These are phyloP conservation scores for Melipona beecheii DNA, from an alignment of 2,888 invertebrate species.

Conservation along the genomic window DNA sequence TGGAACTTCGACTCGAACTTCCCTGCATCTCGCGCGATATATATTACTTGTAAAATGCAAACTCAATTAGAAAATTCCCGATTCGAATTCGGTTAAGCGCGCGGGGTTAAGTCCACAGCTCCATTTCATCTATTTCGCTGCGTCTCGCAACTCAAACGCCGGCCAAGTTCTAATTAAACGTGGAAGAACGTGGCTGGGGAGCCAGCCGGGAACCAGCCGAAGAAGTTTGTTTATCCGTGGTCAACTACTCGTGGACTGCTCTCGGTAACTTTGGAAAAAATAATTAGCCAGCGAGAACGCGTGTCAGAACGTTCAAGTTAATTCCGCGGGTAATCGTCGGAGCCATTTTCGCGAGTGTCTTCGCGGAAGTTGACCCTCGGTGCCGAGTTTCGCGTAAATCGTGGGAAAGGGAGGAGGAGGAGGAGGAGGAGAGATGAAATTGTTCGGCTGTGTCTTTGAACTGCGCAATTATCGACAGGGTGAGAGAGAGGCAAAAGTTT, in stretches of 20 bases:
- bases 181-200: background rate
- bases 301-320: conserved; percentile 41
- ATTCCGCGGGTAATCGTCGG: conserved; percentile 44
- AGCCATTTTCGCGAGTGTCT: conserved; percentile 25
- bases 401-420: background rate
- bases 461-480: conserved; percentile 67
- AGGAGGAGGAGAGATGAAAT: conserved; percentile 22
- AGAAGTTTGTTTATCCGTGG: conserved; percentile 44
- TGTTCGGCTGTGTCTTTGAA: conserved; percentile 29
- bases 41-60: background rate
- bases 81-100: background rate
- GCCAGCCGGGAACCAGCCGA: background rate
- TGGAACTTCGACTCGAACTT: background rate
- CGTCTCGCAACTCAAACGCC: background rate
- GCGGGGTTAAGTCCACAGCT: background rate
- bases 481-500: conserved; percentile 68
- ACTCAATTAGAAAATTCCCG: background rate
- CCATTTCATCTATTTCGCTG: background rate
- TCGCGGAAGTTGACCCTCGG: conserved; percentile 18
- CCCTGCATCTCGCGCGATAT: background rate
- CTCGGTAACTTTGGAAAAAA: conserved; percentile 27
- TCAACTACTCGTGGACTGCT: conserved; percentile 2
- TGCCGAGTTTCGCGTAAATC: conserved; percentile 35
- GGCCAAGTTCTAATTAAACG: background rate
- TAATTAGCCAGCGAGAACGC: conserved; percentile 29